A percentile compares a stretch with the other conserved stretches of the same genome.
phyloP scores from a whole-genome alignment of 2,113 vertebrate genomes.

The Ramphastos sulfuratus region DNA sequence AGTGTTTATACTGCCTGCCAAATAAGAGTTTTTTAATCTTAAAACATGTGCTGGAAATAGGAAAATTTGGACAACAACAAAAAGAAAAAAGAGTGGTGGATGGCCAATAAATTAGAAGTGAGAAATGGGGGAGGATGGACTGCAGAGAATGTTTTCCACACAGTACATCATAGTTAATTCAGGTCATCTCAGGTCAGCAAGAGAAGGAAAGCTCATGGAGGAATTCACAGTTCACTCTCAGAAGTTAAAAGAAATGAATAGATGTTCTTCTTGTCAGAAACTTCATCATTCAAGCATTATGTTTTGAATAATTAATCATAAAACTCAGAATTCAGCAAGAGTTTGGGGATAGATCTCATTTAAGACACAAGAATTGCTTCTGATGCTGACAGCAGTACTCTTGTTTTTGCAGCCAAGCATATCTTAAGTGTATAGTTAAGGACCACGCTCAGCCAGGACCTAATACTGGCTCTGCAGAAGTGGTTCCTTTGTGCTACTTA shows the following conservation, averaged over 20 bases:
- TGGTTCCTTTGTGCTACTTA: not conserved
- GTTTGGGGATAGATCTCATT: not conserved
- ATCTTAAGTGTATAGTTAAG: not conserved
- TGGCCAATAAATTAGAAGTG: slow-evolving; percentile 67
- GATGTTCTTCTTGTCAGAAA: not conserved
- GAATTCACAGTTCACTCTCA: not conserved
- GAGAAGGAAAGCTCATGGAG: not conserved
- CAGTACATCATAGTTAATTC: slow-evolving; percentile 24
- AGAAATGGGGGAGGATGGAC: slow-evolving; percentile 21
- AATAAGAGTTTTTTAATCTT: slow-evolving; percentile 66
- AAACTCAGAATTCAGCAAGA: not conserved
- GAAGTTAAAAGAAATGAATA: not conserved
- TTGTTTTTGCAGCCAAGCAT: not conserved
- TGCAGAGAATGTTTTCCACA: slow-evolving; percentile 56
- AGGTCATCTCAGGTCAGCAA: slow-evolving; percentile 51
- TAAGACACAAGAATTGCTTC: not conserved
- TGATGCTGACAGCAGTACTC: not conserved
- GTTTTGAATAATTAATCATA: not conserved
- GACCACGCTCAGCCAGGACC: not conserved
- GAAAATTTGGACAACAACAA: slow-evolving; percentile 56
- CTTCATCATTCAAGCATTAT: not conserved
- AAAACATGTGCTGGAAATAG: slow-evolving; percentile 60
- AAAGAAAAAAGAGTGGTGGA: slow-evolving; percentile 48
- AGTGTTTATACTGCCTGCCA: slow-evolving; percentile 34
- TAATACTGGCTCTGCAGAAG: not conserved